Evolutionary conservation across 2,888 invertebrate genomes (phyloP).

Genomic region (Eupelmus urozonus): DNA sequence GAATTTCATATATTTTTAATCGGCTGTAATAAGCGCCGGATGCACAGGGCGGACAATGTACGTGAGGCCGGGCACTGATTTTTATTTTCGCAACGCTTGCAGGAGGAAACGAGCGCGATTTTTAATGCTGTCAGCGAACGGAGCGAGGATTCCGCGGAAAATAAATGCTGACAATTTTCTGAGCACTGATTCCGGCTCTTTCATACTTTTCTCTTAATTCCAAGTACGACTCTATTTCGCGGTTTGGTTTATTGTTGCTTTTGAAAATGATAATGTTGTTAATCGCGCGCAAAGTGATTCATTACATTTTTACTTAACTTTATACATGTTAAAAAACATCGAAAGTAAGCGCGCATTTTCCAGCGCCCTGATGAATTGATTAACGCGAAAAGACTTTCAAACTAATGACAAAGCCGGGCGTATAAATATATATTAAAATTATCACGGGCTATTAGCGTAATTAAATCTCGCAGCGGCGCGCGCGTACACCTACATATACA

Average conservation of each 20-base stretch:
- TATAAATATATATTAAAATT: constrained; percentile 19
- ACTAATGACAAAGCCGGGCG: constrained; percentile 27
- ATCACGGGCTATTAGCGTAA: constrained; percentile 37
- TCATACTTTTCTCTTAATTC: no score
- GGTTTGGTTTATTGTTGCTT: no score
- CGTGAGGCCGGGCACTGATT: constrained; percentile 23
- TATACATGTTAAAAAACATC: no score
- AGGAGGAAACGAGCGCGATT: neutral
- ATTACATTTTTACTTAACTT: no score
- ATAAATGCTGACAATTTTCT: constrained; percentile 3
- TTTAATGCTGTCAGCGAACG: constrained; percentile 28
- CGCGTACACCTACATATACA: no score
- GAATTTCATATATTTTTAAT: constrained; percentile 11
- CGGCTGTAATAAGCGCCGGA: neutral
- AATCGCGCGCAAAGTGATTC: neutral
- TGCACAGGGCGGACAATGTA: neutral
- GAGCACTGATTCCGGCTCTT: neutral
- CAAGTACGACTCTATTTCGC: no score
- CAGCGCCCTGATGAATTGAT: neutral
- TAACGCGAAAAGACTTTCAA: constrained; percentile 42
- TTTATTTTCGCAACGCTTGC: constrained; percentile 24
- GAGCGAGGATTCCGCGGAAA: neutral
- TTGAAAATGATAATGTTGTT: no score
- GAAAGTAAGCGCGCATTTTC: constrained; percentile 4
- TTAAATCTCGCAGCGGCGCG: constrained; percentile 29